Evolutionary conservation across 2,113 vertebrate species (phyloP), one percentile per base, ranked within the genome.

Genomic region (Gallinago undulata): DNA sequence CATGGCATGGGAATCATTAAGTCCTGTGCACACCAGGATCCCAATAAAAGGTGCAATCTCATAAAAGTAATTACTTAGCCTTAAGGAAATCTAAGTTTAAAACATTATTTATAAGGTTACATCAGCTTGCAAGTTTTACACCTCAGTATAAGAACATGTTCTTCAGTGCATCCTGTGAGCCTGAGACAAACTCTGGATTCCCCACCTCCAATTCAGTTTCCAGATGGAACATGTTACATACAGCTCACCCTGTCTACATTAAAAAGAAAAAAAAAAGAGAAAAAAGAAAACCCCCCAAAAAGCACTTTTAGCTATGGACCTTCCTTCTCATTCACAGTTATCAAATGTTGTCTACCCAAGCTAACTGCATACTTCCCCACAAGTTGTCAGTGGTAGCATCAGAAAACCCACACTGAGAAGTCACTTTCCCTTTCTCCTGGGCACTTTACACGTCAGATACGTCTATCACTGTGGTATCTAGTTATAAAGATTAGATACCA

Each of bases 401-500:
- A 81, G 19, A 59, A 89, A 83, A 56, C 43, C 27, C 73, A 77
- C 59, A 43, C 48, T 13, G 13, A 48, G 33, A 79, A 68, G 62
- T 43, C 78, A 80, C 79, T 63, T 84, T 74, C 74, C 79, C 43
- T 28, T 89, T 75, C 84, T 53, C 39, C 78, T 67, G 18, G 16
- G n/a, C n/a, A 64, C 56, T 78, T 86, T 53, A 67, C 73, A 53
- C 4, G 24, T 47, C 79, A 89, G 25, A 47, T 59, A 22, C 1
- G 10, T 31, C 76, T 80, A 33, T 43, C 84, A 23, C 55, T 77
- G 64, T 27, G 79, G 83, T 82, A 90, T 87, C 76, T 62, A 47
- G 69, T 50, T 62, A 80, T n/a, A 95, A 83, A 92, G 89, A 96
- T 94, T 84, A 93, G 80, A 95, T 64, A 87, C 53, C 78, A 93